Evolutionary conservation across 2,888 invertebrate genomes (phyloP), one percentile per base, ranked within the genome.

Genomic region (Nymphalis polychloros): DNA sequence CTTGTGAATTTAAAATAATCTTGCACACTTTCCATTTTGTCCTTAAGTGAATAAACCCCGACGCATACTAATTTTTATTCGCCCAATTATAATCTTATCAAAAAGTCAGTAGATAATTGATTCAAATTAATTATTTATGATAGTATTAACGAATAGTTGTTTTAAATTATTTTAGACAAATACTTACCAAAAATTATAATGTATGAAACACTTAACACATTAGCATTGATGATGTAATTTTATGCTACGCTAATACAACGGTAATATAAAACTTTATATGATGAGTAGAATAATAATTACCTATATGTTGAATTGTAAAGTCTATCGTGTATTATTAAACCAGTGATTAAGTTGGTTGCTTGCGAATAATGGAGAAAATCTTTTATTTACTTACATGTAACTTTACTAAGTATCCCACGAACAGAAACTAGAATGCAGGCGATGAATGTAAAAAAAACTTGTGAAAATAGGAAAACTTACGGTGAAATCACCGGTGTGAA

Each of bases 401-500:
- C 57, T 59, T 35, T 49, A 50, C 50, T 23, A 63, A 23, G 46
- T 20, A 49, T 73, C 73, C 63, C 70, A 71, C 73, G 68, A 47
- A 23, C 20, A 52, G 64, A 66, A 65, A 53, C 53, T 50, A 63
- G 53, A 65, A 59, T 47, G 49, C 10, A 35, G 6, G 47, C 50
- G 48, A 60, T 49, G 64, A 55, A 55, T 64, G 57, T 41, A 46
- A 72, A 69, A 63, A 77, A 75, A 72, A 70, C 66, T 72, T 64
- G 71, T 63, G 72, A 76, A 78, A 79, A 78, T 76, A 63, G 73
- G 71, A 69, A 65, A 68, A 72, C 48, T 67, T 65, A 63, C 19
- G 47, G 74, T 72, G 76, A 79, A 78, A 76, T 76, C 75, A 73
- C 67, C 71, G 64, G 71, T 72, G 60, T 55, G 16, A 50, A 31